Evolutionary conservation across 2,888 invertebrate species (phyloP).

Genomic region (Odontomyia ornata): DNA sequence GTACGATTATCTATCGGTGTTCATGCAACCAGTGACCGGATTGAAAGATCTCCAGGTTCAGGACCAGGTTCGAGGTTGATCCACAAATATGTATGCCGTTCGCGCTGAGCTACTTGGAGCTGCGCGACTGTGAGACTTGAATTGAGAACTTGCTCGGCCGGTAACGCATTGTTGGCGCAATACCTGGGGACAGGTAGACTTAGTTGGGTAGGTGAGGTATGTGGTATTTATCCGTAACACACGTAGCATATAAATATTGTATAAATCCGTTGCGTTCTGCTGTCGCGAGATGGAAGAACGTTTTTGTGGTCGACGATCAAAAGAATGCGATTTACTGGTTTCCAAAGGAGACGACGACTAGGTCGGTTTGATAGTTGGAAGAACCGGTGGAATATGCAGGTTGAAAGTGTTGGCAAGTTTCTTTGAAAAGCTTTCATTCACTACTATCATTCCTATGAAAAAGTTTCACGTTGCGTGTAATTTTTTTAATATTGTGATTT

Average conservation of each 20-base stretch:
- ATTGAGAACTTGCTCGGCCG: conserved; percentile 13
- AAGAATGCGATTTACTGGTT: conserved; percentile 44
- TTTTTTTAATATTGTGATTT: no score
- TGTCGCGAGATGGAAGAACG: conserved; percentile 5
- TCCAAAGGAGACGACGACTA: neutral
- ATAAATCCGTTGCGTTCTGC: conserved; percentile 16
- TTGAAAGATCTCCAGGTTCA: conserved; percentile 20
- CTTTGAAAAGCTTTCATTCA: neutral
- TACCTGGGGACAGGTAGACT: no score
- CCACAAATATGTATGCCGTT: neutral
- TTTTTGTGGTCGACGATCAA: conserved; percentile 24
- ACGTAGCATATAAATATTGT: neutral
- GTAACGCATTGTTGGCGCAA: conserved; percentile 19
- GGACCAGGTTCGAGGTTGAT: conserved; percentile 26
- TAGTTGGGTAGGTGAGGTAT: neutral
- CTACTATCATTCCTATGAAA: no score
- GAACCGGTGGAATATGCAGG: no score
- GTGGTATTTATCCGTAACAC: neutral
- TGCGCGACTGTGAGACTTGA: neutral
- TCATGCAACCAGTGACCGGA: conserved; percentile 1
- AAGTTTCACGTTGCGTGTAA: no score
- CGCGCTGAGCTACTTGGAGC: neutral
- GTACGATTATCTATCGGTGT: neutral
- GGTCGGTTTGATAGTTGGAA: neutral
- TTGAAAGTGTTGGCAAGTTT: neutral